Percentiles rank a stretch among this genome's conserved stretches.
Conservation (phyloP, 64 coral and sea anemone genomes). For the Orbicella faveolata region DNA sequence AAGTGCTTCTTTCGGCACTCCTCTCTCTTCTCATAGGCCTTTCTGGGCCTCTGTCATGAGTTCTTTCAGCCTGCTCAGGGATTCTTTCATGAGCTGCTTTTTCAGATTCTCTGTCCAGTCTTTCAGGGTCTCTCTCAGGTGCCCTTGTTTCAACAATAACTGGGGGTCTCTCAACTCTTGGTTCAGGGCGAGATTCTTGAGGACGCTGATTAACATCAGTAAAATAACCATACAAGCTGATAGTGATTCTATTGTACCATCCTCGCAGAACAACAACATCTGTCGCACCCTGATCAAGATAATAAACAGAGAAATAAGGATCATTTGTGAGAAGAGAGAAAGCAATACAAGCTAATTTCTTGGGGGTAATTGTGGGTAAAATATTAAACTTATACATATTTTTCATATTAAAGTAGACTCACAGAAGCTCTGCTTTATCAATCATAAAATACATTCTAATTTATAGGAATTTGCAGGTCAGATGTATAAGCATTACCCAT, state of each 20-base stretch:
- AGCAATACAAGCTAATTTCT: too few relatives aligned
- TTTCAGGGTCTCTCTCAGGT: constrained; percentile 43
- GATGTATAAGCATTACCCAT: too few relatives aligned
- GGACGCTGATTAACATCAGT: constrained; percentile 72
- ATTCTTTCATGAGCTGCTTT: constrained; percentile 28
- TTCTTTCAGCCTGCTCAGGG: constrained; percentile 43
- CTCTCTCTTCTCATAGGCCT: constrained; percentile 14
- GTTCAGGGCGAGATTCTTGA: constrained; percentile 60
- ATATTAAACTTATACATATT: too few relatives aligned
- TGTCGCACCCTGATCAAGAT: constrained; percentile 78
- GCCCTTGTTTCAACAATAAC: constrained; percentile 68
- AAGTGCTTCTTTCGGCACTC: constrained; percentile 50
- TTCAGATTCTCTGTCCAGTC: constrained; percentile 16
- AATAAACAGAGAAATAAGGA: neutral
- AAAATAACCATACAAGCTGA: constrained; percentile 94
- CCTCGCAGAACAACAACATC: constrained; percentile 97
- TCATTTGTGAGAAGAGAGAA: too few relatives aligned
- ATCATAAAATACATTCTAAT: too few relatives aligned
- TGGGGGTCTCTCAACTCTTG: constrained; percentile 67
- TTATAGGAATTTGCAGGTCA: too few relatives aligned
- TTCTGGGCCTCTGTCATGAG: constrained; percentile 53
- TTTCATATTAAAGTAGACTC: too few relatives aligned
- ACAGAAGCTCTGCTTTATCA: too few relatives aligned
- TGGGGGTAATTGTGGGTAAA: too few relatives aligned
- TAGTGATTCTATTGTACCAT: constrained; percentile 95